Evolutionary conservation across 2,888 invertebrate species (phyloP), one percentile per base, ranked within the genome.

Genomic region (Caenorhabditis sulstoni): DNA sequence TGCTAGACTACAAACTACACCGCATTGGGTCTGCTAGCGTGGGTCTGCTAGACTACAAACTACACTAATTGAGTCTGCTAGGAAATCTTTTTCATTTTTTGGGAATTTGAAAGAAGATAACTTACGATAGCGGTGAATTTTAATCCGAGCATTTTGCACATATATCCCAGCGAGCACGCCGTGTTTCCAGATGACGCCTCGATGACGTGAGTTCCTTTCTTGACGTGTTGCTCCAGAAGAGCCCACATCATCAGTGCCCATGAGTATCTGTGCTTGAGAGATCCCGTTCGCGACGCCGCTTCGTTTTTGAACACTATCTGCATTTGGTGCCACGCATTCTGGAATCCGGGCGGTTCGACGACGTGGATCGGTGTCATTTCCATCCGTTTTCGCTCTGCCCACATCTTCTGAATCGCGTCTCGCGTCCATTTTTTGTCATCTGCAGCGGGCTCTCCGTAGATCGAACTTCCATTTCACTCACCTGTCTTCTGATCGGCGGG

Each of bases 111-210:
- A n/a, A n/a, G n/a, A n/a, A n/a, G n/a, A n/a, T n/a, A n/a, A 70
- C 81, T 41, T 18, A 86, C 85, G 18, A 87, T 78, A 9, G 87
- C 86, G 1, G 83, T 81, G 45, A 86, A 88, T 23, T 68, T 65
- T 16, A 86, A 71, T 11, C 84, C 86, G 45, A 87, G 61, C 37
- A 85, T 41, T 44, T 53, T 29, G 62, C 86, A 85, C 82, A 88
- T 84, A 64, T 85, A 88, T 3, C 85, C 87, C 47, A 87, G 73
- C n/a, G 85, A 81, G 41, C 83, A 79, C 0, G 87, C 88, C 4
- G 88, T 87, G 67, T 88, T 88, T 1, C 88, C 88, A 14, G 83
- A 83, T 9, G 87, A 87, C 2, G 88, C 86, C 53, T 88, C 88
- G 58, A 80, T 86, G 16, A 88, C 85, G 11, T 81, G 81, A 4